Conservation (phyloP, 1,140 invertebrate species). For the Brachionus rotundiformis region DNA sequence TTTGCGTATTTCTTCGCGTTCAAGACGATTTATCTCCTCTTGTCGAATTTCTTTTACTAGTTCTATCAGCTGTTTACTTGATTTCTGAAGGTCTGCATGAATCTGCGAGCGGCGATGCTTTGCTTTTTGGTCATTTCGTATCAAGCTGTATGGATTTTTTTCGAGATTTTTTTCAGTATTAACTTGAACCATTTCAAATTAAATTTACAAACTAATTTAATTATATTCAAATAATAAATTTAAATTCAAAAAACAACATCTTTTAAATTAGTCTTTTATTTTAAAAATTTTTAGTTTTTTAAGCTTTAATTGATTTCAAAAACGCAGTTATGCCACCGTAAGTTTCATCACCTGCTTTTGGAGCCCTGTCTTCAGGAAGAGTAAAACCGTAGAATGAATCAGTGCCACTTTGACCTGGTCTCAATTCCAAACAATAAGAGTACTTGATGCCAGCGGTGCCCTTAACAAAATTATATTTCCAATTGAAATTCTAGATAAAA, state of each 20-base stretch:
- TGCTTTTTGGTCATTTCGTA: background rate
- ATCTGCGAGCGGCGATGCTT: background rate
- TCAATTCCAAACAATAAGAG: slow-evolving; percentile 55
- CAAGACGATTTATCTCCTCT: background rate
- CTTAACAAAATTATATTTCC: background rate
- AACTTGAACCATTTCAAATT: slow-evolving; percentile 19
- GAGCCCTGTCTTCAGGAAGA: slow-evolving; percentile 49
- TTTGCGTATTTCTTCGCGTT: slow-evolving; percentile 3
- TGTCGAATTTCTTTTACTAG: slow-evolving; percentile 16
- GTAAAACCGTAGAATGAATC: slow-evolving; percentile 46
- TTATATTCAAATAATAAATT: background rate
- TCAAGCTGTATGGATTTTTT: background rate
- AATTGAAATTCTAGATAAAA: no score
- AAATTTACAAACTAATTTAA: background rate
- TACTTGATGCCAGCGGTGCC: slow-evolving; percentile 54
- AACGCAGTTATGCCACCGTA: slow-evolving; percentile 37
- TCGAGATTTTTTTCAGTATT: background rate
- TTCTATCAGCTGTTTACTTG: background rate
- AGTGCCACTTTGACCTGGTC: slow-evolving; percentile 40
- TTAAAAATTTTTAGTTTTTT: background rate
- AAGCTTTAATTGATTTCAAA: slow-evolving; percentile 44
- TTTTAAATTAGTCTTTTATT: background rate
- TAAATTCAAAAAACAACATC: background rate
- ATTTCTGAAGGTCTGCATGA: slow-evolving; percentile 15
- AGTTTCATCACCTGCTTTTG: slow-evolving; percentile 45